A percentile compares a stretch with the other conserved stretches of the same genome.
These are phyloP conservation scores for Agonopterix alstromeriana DNA, from an alignment of 2,888 invertebrate genomes.

Conservation along the genomic window DNA sequence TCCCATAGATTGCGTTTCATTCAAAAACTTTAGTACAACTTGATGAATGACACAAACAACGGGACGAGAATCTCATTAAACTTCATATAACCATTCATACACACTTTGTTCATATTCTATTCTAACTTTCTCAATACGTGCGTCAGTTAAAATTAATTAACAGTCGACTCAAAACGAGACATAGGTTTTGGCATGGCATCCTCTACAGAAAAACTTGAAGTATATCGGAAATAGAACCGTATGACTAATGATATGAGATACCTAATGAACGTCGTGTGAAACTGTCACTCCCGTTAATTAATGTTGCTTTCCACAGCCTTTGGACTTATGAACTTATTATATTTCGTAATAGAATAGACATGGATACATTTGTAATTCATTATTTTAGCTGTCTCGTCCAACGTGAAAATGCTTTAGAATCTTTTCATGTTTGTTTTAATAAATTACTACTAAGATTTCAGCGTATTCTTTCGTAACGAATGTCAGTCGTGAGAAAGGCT, in stretches of 20 bases:
- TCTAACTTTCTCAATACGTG: conserved; percentile 40
- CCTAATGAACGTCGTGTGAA: conserved; percentile 64
- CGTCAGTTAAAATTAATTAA: conserved; percentile 66
- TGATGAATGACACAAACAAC: conserved; percentile 29
- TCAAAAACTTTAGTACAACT: neutral
- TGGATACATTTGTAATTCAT: conserved; percentile 51
- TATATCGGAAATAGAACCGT: conserved; percentile 62
- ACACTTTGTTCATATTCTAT: conserved; percentile 26
- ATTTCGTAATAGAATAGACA: conserved; percentile 39
- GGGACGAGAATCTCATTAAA: conserved; percentile 34
- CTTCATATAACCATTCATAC: conserved; percentile 36
- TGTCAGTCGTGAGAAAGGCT: conserved; percentile 47
- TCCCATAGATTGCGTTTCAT: conserved; percentile 9
- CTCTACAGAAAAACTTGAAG: conserved; percentile 51
- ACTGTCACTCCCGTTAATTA: conserved; percentile 62
- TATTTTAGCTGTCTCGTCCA: conserved; percentile 39
- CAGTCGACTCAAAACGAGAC: conserved; percentile 31
- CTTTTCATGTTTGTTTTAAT: conserved; percentile 25
- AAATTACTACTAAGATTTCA: conserved; percentile 1
- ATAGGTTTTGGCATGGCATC: conserved; percentile 53
- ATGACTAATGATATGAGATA: conserved; percentile 59
- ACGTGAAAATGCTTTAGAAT: conserved; percentile 47
- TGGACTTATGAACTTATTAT: conserved; percentile 17
- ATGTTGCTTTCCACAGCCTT: conserved; percentile 43
- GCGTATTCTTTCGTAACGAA: neutral